Evolutionary conservation across 2,797 vertebrate species (phyloP), one percentile per base, ranked within the genome.

Genomic region (Alcedo atthis): DNA sequence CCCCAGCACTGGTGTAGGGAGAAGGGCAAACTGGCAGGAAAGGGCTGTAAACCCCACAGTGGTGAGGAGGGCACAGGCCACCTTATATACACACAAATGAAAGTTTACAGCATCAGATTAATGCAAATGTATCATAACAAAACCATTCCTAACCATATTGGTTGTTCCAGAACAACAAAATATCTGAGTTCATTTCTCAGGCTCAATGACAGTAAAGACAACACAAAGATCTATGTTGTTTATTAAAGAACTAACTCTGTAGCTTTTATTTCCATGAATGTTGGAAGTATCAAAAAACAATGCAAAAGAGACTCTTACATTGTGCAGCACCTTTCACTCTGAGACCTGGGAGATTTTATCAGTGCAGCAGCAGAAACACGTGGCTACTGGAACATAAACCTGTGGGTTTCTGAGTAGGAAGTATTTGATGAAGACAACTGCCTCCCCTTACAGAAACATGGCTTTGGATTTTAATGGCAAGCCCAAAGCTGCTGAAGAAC

Each of bases 181-280:
- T 10, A 8, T 42, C 54, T 15, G 4, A 46, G 16, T 77, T 51
- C 6, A 46, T 54, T 80, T 81, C 24, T 77, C 17, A 14, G 49
- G 20, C 13, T 55, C 43, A 64, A 43, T 0, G 57, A 42, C 58
- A 40, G 46, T 48, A 80, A 89, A 85, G 54, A 75, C 6, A 45
- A 54, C 58, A 70, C 26, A 11, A 25, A 64, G 19, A 81, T 40
- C 12, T 68, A 24, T 1, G 5, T 67, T 18, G 17, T 85, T 87
- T 48, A 76, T 79, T 16, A 70, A 85, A 90, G 74, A 74, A 35
- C 0, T 7, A 79, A 33, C 33, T 82, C 66, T 32, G 43, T 63
- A 74, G 43, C 55, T 87, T 94, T 96, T 89, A 94, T 90, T 96
- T 76, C 43, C 35, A 55, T 94, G 70, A 87, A 71, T 78, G 83